A percentile compares a stretch with the other conserved stretches of the same genome.
Conservation (phyloP, 2,113 vertebrate species). For the Zosterops borbonicus region DNA sequence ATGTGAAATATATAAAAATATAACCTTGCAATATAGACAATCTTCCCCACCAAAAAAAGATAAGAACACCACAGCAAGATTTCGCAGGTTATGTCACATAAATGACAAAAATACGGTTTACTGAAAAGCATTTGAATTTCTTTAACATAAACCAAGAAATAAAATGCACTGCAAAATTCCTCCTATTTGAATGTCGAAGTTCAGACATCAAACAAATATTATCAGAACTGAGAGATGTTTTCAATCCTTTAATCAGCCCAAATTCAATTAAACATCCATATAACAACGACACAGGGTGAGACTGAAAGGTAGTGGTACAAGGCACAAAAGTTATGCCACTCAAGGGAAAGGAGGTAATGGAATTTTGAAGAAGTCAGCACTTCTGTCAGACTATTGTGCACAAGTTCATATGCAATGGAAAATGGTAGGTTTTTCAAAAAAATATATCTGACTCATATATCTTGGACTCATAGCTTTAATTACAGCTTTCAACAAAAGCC, state of each 20-base stretch:
- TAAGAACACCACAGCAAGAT: neutral
- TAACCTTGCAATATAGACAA: neutral
- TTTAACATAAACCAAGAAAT: neutral
- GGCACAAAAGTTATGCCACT: neutral
- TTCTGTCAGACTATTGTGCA: neutral
- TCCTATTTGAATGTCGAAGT: neutral
- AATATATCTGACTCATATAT: neutral
- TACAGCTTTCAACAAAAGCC: neutral
- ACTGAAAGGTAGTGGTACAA: neutral
- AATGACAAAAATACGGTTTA: neutral
- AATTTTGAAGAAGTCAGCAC: neutral
- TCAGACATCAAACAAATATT: neutral
- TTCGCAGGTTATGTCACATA: neutral
- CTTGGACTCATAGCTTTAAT: neutral
- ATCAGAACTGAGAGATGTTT: neutral
- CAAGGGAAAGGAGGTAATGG: neutral
- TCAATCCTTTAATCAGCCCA: neutral
- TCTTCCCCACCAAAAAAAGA: neutral
- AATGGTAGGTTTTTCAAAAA: neutral
- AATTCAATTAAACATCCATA: neutral
- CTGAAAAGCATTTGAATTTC: neutral
- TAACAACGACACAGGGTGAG: rapidly evolving
- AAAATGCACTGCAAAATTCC: neutral
- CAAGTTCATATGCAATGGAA: neutral
- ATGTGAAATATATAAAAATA: neutral